Base-by-base conservation (phyloP, 2,113 vertebrate species). In the Phyllopteryx taeniolatus region DNA sequence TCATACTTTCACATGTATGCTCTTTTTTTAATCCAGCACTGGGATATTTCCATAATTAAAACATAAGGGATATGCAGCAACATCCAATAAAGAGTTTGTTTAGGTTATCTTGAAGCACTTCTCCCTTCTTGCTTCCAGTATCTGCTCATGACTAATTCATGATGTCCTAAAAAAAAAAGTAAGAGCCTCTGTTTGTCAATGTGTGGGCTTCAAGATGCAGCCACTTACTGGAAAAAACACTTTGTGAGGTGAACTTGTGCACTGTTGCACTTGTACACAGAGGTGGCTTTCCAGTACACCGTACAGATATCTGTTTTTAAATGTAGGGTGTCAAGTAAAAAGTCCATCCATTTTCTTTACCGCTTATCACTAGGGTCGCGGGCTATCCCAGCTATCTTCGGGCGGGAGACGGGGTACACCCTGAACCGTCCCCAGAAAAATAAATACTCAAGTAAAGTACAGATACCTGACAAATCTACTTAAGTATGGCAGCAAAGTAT, bases 61-160 rank as follows among this genome's bases (percentile, higher is more conserved):
- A 46, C 42, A 8, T 42, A 44, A 7, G 39, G 31, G 49, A 75
- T 79, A 49, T 74, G 74, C 71, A 79, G 51, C 76, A 77, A 80
- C 70, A 68, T 74, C 46, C 79, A 72, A 61, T 77, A 53, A 77
- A 82, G 67, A 72, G 80, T 73, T 81, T 77, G 76, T 78, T 86
- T 84, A 49, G 69, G 74, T 85, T 35, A 67, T 61, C 22, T 63
- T 57, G 73, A 68, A 81, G 59, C 74, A 71, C 60, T 72, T 83
- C 65, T 71, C 63, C 14, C 43, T 15, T 68, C 60, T 77, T 44
- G 27, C 70, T 85, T 85, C 76, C 81, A 86, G 88, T 78, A 81
- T 84, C 77, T 78, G 76, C 62, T 31, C 76, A 83, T 87, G 79
- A 79, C 83, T 85, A 73, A 83, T 85, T 79, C 59, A 85, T 81